Conservation (phyloP, 2,113 vertebrate genomes). For the Elachura formosa region DNA sequence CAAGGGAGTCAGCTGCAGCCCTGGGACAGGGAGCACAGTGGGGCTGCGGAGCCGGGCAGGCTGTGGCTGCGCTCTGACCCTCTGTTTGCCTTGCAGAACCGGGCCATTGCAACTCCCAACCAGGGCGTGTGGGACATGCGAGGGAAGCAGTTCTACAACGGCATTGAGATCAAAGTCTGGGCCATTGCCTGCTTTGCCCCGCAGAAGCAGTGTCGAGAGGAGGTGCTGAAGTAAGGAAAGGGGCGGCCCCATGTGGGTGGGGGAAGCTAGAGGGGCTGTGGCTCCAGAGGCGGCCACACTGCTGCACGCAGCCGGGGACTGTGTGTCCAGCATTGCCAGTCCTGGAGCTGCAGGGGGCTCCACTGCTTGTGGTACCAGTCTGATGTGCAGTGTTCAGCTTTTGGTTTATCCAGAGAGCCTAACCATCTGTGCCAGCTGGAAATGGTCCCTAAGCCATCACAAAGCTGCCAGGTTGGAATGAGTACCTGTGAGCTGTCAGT, state of each 20-base stretch:
- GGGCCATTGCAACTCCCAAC: conserved; percentile 97
- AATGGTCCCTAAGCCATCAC: not conserved
- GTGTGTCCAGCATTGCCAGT: fast-evolving
- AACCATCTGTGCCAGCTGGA: not conserved
- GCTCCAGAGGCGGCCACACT: not conserved
- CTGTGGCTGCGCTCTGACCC: not conserved
- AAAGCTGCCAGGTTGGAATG: not conserved
- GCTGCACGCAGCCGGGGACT: not conserved
- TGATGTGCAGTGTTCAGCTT: not conserved
- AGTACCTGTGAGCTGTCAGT: not conserved
- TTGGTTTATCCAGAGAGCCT: not conserved
- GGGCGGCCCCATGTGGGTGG: not conserved
- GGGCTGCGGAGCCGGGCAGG: not conserved
- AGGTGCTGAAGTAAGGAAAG: conserved; percentile 94
- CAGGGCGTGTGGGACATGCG: conserved; percentile 99
- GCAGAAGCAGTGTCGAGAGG: conserved; percentile 97
- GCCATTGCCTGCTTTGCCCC: conserved; percentile 98
- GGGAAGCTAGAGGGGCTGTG: not conserved
- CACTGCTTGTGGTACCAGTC: not conserved
- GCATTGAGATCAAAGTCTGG: conserved; percentile 99
- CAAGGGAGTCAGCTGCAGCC: not conserved
- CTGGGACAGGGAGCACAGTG: not conserved
- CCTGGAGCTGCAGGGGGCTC: not conserved
- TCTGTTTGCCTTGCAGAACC: conserved; percentile 80
- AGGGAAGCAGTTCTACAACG: conserved; percentile 99